Evolutionary conservation across 2,888 invertebrate genomes (phyloP).

Genomic region (Zonitis immaculata): DNA sequence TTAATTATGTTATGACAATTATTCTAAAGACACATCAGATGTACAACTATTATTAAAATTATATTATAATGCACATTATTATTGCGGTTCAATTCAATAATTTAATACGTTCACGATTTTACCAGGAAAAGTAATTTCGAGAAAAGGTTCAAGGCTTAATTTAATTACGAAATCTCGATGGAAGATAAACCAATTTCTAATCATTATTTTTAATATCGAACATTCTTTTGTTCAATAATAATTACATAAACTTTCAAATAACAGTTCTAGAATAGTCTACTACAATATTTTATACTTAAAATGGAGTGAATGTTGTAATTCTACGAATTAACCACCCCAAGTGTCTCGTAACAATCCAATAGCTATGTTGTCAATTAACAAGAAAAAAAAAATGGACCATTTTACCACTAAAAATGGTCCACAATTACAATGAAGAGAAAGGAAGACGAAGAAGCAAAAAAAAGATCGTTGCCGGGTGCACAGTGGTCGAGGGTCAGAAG

Average conservation of each 20-base stretch:
- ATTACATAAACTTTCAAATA: not conserved
- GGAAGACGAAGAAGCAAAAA: slow-evolving; percentile 3
- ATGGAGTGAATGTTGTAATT: not conserved
- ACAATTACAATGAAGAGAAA: not conserved
- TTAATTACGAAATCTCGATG: not conserved
- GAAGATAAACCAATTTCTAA: not conserved
- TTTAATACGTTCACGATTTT: not conserved
- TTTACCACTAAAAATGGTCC: not conserved
- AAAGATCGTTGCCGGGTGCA: slow-evolving; percentile 13
- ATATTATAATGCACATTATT: not conserved
- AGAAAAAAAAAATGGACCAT: not conserved
- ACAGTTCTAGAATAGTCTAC: not conserved
- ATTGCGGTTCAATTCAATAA: not conserved
- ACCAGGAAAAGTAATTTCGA: not conserved
- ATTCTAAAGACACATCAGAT: not conserved
- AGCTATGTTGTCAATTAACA: not conserved
- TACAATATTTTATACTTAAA: no score
- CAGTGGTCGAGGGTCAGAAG: slow-evolving; percentile 21
- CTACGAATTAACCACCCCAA: not conserved
- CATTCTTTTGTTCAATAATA: not conserved
- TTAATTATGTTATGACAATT: no score
- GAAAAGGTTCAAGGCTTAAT: not conserved
- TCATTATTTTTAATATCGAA: not conserved
- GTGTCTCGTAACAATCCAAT: not conserved
- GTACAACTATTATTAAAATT: not conserved